Evolutionary conservation across 2,888 invertebrate genomes (phyloP).

Genomic region (Pterostichus niger): DNA sequence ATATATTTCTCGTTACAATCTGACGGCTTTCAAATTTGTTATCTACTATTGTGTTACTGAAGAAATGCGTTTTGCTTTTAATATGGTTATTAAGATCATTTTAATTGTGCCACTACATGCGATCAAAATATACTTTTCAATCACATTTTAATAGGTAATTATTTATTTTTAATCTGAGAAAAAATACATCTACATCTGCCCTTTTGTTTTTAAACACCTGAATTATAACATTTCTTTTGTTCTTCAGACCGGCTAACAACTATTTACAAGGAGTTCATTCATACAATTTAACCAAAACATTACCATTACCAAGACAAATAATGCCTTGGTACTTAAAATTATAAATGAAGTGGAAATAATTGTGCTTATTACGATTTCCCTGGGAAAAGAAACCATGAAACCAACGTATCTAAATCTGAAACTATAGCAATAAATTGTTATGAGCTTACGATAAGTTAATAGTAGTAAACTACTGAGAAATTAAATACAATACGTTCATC

Average conservation of each 20-base stretch:
- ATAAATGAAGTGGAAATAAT: not conserved
- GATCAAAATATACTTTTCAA: no score
- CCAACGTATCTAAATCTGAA: not conserved
- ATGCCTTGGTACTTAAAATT: not conserved
- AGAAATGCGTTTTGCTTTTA: no score
- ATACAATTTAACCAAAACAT: not conserved
- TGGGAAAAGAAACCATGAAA: not conserved
- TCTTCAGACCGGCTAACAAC: not conserved
- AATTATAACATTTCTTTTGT: no score
- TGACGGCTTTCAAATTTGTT: no score
- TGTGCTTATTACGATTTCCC: conserved; percentile 6
- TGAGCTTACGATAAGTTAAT: not conserved
- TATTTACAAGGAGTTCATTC: not conserved
- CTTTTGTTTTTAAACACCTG: not conserved
- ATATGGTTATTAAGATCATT: no score
- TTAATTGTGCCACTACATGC: no score
- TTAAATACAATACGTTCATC: not conserved
- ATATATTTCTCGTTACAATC: conserved; percentile 1
- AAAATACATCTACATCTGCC: not conserved
- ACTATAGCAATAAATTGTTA: conserved; percentile 5
- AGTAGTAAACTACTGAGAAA: not conserved
- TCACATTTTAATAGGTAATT: no score
- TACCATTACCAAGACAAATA: no score
- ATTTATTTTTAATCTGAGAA: no score
- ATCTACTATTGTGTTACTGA: no score